Base-by-base conservation (phyloP, 2,113 vertebrate genomes). In the Mastomys coucha region DNA sequence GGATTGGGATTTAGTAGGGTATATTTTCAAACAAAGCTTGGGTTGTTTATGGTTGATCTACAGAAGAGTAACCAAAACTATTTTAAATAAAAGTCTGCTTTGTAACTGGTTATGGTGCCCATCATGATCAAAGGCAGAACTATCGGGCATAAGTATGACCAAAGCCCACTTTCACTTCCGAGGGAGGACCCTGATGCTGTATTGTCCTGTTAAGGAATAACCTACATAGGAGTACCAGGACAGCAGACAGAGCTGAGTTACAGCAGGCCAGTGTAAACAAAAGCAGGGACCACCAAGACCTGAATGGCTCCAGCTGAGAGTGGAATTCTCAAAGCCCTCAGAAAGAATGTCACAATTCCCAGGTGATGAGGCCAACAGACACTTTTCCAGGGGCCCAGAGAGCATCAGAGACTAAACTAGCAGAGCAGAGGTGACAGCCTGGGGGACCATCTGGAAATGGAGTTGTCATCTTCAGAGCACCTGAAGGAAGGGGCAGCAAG, bases 391-490 rank as follows among this genome's bases (percentile, higher is more conserved):
- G 76, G 75, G 51, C 24, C 31, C 63, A 42, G 88, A 86, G 45
- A 85, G 24, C 2, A 8, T 33, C 69, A 63, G 58, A 45, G 63
- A 8, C 4, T 33, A 75, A 75, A 36, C 75, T 14, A 14, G 2
- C 14, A n/a, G 28, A 26, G 51, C 5, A 2, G 19, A 45, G 5
- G 16, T 77, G 12, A 8, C 16, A n/a, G 78, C 42, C 39, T 36
- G 42, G 60, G 67, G 58, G 63, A 78, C 56, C 31, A 13, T 33
- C 51, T 72, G 70, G 76, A 84, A 39, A 67, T 13, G 24, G 24
- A 0, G 5, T 42, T 45, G 65, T 20, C 0, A 13, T 56, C 51
- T 3, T 36, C 16, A 0, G 33, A 10, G 16, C 16, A 45, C 14
- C 49, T 33, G 49, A 49, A 33, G 67, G 60, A 11, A 24, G 11